phyloP scores from a whole-genome alignment of 2,113 vertebrate genomes.

The Pao palembangensis region DNA sequence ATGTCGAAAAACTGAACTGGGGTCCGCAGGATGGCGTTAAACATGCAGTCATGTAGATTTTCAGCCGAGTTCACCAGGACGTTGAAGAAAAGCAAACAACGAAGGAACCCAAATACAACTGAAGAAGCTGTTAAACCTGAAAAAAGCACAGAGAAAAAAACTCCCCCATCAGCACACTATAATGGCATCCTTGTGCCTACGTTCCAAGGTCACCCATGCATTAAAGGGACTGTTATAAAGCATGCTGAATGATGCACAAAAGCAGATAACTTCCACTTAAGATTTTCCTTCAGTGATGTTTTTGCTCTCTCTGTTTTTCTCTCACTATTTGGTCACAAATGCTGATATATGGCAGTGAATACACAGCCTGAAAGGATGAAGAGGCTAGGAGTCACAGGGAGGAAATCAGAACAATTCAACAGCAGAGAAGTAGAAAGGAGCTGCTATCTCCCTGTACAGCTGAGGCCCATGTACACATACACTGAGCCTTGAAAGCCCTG shows the following conservation, averaged over 20 bases:
- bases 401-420: slow-evolving; percentile 58
- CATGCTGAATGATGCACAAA: slow-evolving; percentile 3
- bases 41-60: slow-evolving; percentile 89
- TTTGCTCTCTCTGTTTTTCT: slow-evolving; percentile 14
- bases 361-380: slow-evolving; percentile 46
- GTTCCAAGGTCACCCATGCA: slow-evolving; percentile 26
- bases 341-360: slow-evolving; percentile 37
- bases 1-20: slow-evolving; percentile 87
- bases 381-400: slow-evolving; percentile 53
- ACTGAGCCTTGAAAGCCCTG: slow-evolving; percentile 74
- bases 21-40: slow-evolving; percentile 83
- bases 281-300: slow-evolving; percentile 9
- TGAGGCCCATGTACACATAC: slow-evolving; percentile 62
- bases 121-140: slow-evolving; percentile 85
- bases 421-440: slow-evolving; percentile 52
- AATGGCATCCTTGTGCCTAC: slow-evolving; percentile 3
- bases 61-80: slow-evolving; percentile 85
- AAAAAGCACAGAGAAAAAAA: slow-evolving; percentile 25
- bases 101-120: slow-evolving; percentile 82
- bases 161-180: slow-evolving; percentile 5
- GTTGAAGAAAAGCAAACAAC: slow-evolving; percentile 83
- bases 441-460: slow-evolving; percentile 65
- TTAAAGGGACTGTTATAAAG: slow-evolving; percentile 23
- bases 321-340: slow-evolving; percentile 3
- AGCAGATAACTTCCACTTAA: slow-evolving; percentile 9